Conservation (phyloP, 2,888 invertebrate genomes). For the Heliconius ethilla region DNA sequence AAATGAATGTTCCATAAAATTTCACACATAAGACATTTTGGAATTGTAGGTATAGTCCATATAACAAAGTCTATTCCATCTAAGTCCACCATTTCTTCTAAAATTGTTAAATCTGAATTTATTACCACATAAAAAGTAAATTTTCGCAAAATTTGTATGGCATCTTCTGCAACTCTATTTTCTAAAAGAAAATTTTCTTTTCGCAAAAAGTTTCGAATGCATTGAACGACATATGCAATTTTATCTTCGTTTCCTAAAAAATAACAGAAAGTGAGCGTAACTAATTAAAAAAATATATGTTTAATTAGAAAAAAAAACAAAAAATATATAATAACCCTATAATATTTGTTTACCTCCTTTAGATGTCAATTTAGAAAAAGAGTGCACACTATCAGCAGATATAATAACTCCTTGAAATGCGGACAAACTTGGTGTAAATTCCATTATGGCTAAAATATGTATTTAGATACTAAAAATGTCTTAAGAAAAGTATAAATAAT, state of each 20-base stretch:
- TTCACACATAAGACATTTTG: conserved; percentile 70
- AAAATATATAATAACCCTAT: neutral
- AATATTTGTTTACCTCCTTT: conserved; percentile 64
- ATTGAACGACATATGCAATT: conserved; percentile 57
- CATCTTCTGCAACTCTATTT: conserved; percentile 50
- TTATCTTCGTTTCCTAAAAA: conserved; percentile 71
- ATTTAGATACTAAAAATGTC: neutral
- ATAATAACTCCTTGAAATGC: conserved; percentile 70
- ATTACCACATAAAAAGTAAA: conserved; percentile 67
- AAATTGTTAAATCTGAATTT: conserved; percentile 63
- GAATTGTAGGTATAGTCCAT: conserved; percentile 67
- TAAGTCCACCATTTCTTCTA: conserved; percentile 61
- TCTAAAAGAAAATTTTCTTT: conserved; percentile 57
- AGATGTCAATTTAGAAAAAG: conserved; percentile 61
- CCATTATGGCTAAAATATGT: conserved; percentile 40
- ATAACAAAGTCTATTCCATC: conserved; percentile 65
- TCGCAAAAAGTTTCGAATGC: conserved; percentile 57
- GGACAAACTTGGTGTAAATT: conserved; percentile 66
- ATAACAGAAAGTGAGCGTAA: neutral
- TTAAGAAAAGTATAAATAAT: neutral
- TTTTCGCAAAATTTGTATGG: conserved; percentile 54
- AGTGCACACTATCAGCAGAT: conserved; percentile 64
- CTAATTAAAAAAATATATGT: neutral
- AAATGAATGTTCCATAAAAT: conserved; percentile 67
- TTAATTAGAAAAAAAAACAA: conserved; percentile 20